Conservation (phyloP, 2,797 vertebrate genomes). For the Distichodus sexfasciatus region DNA sequence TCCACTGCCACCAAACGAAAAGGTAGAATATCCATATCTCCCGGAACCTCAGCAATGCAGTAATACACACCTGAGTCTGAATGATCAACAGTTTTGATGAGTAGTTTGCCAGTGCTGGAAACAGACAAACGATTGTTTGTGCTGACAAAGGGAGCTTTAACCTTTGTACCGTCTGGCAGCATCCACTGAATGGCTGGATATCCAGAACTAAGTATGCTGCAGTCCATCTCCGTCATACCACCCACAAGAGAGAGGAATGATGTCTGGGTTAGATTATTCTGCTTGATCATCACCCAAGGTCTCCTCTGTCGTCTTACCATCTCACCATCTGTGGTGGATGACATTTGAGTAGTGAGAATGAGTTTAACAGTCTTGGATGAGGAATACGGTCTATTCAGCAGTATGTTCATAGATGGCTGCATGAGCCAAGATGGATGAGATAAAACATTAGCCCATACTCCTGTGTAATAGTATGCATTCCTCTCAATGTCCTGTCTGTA, state of each 20-base stretch:
- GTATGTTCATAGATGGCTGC: conserved; percentile 80
- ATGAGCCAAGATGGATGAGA: conserved; percentile 83
- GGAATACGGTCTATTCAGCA: conserved; percentile 82
- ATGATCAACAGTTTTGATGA: conserved; percentile 63
- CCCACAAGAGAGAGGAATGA: conserved; percentile 69
- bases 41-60: conserved; percentile 76
- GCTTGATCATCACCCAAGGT: conserved; percentile 87
- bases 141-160: conserved; percentile 66
- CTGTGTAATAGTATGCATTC: conserved; percentile 87
- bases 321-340: conserved; percentile 62
- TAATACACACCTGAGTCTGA: conserved; percentile 84
- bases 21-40: conserved; percentile 70
- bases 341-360: conserved; percentile 72
- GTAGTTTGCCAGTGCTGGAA: conserved; percentile 69
- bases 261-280: conserved; percentile 59
- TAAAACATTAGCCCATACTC: conserved; percentile 78
- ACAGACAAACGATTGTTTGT: conserved; percentile 66
- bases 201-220: conserved; percentile 79
- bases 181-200: conserved; percentile 77
- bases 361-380: conserved; percentile 77
- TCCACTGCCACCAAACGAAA: conserved; percentile 78
- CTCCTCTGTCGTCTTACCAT: conserved; percentile 51
- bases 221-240: conserved; percentile 72
- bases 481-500: conserved; percentile 82
- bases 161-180: conserved; percentile 80